phyloP scores from a whole-genome alignment of 2,888 invertebrate species.

The Orthosia gothica region DNA sequence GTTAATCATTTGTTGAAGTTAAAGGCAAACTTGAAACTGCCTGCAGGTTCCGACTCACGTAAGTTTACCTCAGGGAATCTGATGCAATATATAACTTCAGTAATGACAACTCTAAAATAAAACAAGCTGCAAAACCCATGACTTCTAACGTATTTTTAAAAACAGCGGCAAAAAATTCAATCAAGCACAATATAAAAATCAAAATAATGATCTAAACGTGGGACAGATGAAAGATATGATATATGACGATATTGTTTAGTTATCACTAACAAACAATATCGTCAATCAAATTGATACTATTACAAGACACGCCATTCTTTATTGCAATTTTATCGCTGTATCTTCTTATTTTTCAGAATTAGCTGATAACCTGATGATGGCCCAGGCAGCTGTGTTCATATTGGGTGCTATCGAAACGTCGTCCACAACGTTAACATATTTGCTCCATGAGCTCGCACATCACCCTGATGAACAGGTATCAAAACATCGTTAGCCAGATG shows the following conservation, averaged over 20 bases:
- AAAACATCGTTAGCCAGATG: slow-evolving; percentile 19
- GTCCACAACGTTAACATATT: slow-evolving; percentile 77
- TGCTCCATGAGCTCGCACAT: slow-evolving; percentile 81
- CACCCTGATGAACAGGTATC: slow-evolving; percentile 82
- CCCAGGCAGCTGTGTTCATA: slow-evolving; percentile 66
- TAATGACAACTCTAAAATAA: not conserved
- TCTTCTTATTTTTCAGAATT: slow-evolving; percentile 71
- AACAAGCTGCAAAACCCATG: not conserved
- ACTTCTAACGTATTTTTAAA: not conserved
- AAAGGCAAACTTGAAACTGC: slow-evolving; percentile 80
- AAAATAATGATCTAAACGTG: no score
- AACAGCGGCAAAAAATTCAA: not conserved
- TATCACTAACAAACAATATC: not conserved
- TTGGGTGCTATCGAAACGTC: slow-evolving; percentile 85
- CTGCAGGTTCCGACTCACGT: slow-evolving; percentile 75
- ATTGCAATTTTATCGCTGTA: slow-evolving; percentile 6
- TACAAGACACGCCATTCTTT: no score
- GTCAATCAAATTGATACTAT: not conserved
- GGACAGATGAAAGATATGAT: no score
- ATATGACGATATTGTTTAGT: no score
- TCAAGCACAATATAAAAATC: not conserved
- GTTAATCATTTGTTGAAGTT: slow-evolving; percentile 82
- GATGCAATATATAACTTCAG: not conserved
- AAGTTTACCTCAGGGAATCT: slow-evolving; percentile 52
- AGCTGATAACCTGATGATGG: slow-evolving; percentile 83